These are phyloP conservation scores for Marcusenius ussheri DNA, from an alignment of 2,113 vertebrate species.

Conservation along the genomic window DNA sequence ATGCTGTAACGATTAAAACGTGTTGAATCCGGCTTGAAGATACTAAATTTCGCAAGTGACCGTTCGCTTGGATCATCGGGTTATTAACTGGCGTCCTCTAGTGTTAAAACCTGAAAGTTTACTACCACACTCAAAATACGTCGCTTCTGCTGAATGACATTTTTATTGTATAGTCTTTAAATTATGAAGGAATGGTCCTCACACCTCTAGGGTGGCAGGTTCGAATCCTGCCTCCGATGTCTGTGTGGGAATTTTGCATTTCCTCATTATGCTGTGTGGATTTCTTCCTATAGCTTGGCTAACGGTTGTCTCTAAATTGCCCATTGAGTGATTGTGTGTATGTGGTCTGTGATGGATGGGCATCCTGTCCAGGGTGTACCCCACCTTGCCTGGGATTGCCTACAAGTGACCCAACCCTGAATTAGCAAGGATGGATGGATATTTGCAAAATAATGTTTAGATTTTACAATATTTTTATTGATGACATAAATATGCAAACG, in stretches of 20 bases:
- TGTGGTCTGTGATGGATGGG: background rate
- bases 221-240: background rate
- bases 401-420: background rate
- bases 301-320: background rate
- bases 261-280: background rate
- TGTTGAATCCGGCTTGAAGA: background rate
- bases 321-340: background rate
- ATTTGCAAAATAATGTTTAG: background rate
- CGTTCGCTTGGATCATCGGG: background rate
- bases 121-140: background rate
- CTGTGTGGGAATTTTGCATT: background rate
- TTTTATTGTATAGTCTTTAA: background rate
- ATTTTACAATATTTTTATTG: background rate
- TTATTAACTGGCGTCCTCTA: slow-evolving; percentile 37
- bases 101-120: slow-evolving; percentile 24
- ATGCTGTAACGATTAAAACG: background rate
- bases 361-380: background rate
- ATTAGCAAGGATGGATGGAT: background rate
- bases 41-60: background rate
- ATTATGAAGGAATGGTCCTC: background rate
- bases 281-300: background rate
- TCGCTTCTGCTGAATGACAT: background rate
- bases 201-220: background rate
- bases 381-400: background rate
- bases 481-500: background rate